A percentile compares a stretch with the other conserved stretches of the same genome.
Evolutionary conservation across 2,888 invertebrate species (phyloP).

Genomic region (Meteorus colon): DNA sequence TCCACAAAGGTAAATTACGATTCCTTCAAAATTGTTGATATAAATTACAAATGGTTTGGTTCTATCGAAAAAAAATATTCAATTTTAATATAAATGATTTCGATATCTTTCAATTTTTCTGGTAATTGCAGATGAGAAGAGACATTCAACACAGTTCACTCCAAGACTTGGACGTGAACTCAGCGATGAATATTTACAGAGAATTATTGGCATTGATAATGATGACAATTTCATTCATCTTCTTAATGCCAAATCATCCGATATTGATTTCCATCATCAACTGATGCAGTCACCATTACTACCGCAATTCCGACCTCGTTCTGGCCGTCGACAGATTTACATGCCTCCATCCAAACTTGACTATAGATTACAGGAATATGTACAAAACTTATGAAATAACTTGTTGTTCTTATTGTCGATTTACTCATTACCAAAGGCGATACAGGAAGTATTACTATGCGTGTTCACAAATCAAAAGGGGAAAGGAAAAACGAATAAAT

Average conservation of each 20-base stretch:
- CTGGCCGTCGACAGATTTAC: slow-evolving; percentile 65
- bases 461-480: slow-evolving; percentile 18
- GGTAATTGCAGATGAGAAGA: slow-evolving; percentile 56
- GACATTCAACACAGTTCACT: slow-evolving; percentile 71
- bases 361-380: slow-evolving; percentile 56
- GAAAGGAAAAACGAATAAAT: slow-evolving; percentile 25
- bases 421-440: not conserved
- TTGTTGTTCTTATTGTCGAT: not conserved
- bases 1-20: slow-evolving; percentile 67
- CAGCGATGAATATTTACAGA: slow-evolving; percentile 57
- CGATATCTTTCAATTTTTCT: no score
- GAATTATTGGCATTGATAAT: slow-evolving; percentile 51
- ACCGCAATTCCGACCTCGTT: slow-evolving; percentile 65
- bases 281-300: slow-evolving; percentile 49
- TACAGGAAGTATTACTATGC: slow-evolving; percentile 16
- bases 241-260: slow-evolving; percentile 63
- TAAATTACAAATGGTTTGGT: not conserved
- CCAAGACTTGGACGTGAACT: slow-evolving; percentile 70
- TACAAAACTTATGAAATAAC: slow-evolving; percentile 50
- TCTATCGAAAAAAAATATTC: not conserved
- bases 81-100: not conserved
- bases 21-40: no score
- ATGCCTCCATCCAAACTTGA: slow-evolving; percentile 62
- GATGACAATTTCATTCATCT: slow-evolving; percentile 60
- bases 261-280: slow-evolving; percentile 59